These are phyloP conservation scores for Drosophila virilis DNA, from an alignment of 1,140 invertebrate species.

Conservation along the genomic window DNA sequence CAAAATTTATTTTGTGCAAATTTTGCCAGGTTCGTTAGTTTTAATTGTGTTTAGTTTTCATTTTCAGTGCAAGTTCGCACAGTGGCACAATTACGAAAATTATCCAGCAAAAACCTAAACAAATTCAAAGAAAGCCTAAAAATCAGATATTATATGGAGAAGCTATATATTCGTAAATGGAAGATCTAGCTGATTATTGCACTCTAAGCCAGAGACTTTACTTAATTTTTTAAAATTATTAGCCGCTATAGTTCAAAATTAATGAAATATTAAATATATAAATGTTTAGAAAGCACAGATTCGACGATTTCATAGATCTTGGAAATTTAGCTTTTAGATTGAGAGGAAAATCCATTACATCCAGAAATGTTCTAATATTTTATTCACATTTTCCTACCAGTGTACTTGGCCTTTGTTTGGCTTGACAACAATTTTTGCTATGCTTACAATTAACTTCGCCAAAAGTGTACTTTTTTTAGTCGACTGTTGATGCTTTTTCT, in stretches of 20 bases:
- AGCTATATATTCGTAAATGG: too few relatives aligned
- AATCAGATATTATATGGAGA: not conserved
- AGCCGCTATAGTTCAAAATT: too few relatives aligned
- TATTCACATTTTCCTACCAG: not conserved
- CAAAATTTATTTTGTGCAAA: conserved; percentile 78
- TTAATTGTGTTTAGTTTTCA: conserved; percentile 80
- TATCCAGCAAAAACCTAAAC: not conserved
- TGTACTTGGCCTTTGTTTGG: conserved; percentile 26
- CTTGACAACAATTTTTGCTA: conserved; percentile 37
- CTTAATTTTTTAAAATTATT: too few relatives aligned
- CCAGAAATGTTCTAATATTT: not conserved
- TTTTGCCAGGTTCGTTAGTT: conserved; percentile 79
- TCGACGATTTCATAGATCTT: too few relatives aligned
- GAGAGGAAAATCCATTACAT: not conserved
- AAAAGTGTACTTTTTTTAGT: conserved; percentile 15
- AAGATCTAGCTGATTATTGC: too few relatives aligned
- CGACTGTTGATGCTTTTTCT: conserved; percentile 59
- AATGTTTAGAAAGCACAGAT: too few relatives aligned
- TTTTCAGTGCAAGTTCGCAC: conserved; percentile 46
- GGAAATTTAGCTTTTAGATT: not conserved
- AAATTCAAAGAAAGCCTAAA: not conserved
- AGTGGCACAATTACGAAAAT: conserved; percentile 10
- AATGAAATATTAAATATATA: too few relatives aligned
- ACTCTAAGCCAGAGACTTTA: too few relatives aligned
- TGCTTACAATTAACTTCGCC: conserved; percentile 62